Base-by-base conservation (phyloP, 2,888 invertebrate species). In the Nyleta sp. region DNA sequence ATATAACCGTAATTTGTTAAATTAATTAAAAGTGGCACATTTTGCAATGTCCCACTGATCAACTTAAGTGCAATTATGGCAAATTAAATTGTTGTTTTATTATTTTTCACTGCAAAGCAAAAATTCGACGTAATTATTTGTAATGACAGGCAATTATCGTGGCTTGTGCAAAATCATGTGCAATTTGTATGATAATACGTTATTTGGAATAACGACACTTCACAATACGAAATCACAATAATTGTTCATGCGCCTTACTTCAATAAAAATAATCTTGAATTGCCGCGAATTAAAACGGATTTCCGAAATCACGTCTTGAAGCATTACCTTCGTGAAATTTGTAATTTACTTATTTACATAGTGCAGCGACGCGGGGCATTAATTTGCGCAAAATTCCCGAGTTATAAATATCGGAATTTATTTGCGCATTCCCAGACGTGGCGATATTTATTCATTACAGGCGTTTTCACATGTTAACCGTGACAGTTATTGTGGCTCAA, bases 401-500 rank as follows among this genome's bases (percentile, higher is more conserved):
- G 46, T 18, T 40, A 17, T 42, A 44, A 53, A 55, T 67, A 67
- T 24, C 44, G 22, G 38, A 20, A 57, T 28, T 46, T 70, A 53
- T 38, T 55, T 46, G 13, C 15, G 20, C 55, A 50, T 57, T 57
- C 55, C 20, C 64, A 57, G 50, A 65, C 55, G 31, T 40, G 24
- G 44, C 44, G 40, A 44, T 59, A 52, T 73, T 65, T 73, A 65
- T 64, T 64, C 52, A 52, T 70, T 65, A 65, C 64, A 52, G 18
- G 13, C 59, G 52, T 65, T 77, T 70, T 65, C 53, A 71, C 65
- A 71, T 70, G 65, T 70, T 71, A 50, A 38, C 60, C 59, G 53
- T 65, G 76, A 59, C 70, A 70, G 59, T 71, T 71, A 59, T 71
- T 76, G 64, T 65, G 35, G 53, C 52, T 64, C 52, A 76, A 64